Conservation (phyloP, 1,140 invertebrate species). For the Heterodera carotae region DNA sequence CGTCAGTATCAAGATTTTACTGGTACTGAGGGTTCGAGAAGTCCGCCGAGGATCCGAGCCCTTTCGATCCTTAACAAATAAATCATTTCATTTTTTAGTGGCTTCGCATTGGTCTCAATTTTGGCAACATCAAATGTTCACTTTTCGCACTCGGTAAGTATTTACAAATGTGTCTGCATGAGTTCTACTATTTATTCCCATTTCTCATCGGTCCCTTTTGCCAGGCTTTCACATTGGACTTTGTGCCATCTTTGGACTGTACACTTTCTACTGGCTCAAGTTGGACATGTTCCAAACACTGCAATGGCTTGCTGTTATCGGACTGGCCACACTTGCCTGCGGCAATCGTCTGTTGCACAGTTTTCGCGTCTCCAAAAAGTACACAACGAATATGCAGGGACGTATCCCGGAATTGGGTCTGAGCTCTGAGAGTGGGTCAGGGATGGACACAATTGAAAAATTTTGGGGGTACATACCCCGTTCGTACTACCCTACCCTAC, state of each 20-base stretch:
- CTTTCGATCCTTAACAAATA: constrained; percentile 92
- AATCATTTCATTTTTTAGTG: constrained; percentile 71
- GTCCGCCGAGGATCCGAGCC: constrained; percentile 77
- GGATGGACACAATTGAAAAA: too few relatives aligned
- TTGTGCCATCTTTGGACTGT: constrained; percentile 79
- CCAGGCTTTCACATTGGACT: constrained; percentile 81
- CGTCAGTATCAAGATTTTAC: too few relatives aligned
- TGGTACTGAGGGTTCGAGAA: constrained; percentile 83
- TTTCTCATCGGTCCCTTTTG: constrained; percentile 69
- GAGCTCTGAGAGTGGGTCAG: too few relatives aligned
- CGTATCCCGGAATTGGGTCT: too few relatives aligned
- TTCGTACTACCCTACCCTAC: too few relatives aligned
- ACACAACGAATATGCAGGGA: not conserved
- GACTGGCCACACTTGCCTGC: constrained; percentile 82
- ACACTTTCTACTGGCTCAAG: constrained; percentile 84
- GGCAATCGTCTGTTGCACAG: constrained; percentile 80
- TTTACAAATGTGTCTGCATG: constrained; percentile 69
- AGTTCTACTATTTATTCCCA: constrained; percentile 54
- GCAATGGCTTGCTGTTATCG: constrained; percentile 81
- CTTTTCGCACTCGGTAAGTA: constrained; percentile 73
- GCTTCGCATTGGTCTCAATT: constrained; percentile 83
- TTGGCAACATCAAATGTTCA: constrained; percentile 79
- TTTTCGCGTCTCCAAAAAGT: constrained; percentile 9
- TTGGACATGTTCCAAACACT: constrained; percentile 91
- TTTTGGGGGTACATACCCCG: too few relatives aligned